These are phyloP conservation scores for Gambelia wislizenii DNA, from an alignment of 2,797 vertebrate species.

Conservation along the genomic window DNA sequence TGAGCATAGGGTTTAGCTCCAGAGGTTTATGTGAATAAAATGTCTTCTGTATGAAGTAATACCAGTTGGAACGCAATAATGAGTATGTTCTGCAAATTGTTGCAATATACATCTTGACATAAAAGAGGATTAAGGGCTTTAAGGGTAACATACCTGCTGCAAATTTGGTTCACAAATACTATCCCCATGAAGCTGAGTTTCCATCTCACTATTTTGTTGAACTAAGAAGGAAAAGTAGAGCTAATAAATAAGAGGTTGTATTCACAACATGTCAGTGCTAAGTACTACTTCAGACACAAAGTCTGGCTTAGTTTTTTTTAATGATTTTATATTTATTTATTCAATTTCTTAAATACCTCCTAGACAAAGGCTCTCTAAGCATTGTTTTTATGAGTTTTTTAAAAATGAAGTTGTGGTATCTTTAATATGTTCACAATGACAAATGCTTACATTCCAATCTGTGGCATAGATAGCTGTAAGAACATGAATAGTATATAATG, in stretches of 20 bases:
- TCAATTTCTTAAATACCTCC: not conserved
- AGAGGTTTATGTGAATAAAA: not conserved
- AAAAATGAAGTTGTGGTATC: not conserved
- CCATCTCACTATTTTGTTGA: slow-evolving; percentile 84
- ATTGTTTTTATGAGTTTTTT: not conserved
- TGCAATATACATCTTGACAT: slow-evolving; percentile 1
- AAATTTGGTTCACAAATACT: slow-evolving; percentile 80
- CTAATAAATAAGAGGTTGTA: not conserved
- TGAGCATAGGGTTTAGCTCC: too few relatives aligned
- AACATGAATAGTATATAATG: not conserved
- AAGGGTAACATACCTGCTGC: slow-evolving; percentile 82
- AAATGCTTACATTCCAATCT: not conserved
- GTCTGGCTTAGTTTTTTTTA: not conserved
- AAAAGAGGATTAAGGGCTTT: not conserved
- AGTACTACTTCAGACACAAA: not conserved
- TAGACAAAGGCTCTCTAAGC: not conserved
- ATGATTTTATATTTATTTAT: not conserved
- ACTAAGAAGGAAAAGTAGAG: slow-evolving; percentile 75
- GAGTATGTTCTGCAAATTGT: not conserved
- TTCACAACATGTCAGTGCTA: not conserved
- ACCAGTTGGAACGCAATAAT: not conserved
- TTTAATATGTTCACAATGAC: not conserved
- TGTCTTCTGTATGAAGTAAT: not conserved
- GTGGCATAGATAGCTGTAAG: not conserved
- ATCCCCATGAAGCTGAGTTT: slow-evolving; percentile 85